phyloP scores from a whole-genome alignment of 1,140 invertebrate genomes.

The Pogonomyrmex californicus region DNA sequence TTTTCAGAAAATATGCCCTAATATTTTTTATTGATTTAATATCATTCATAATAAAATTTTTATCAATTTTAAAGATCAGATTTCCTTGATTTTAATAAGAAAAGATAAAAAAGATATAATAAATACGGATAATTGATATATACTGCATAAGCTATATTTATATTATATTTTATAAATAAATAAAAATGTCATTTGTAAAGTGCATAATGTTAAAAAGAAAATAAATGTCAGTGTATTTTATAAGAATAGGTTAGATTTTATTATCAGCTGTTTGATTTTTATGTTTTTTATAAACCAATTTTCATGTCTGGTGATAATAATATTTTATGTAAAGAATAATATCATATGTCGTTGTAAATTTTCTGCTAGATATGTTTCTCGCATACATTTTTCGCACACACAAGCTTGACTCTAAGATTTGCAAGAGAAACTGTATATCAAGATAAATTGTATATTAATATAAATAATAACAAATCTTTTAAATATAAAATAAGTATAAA shows the following conservation, averaged over 20 bases:
- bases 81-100: too few relatives aligned
- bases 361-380: neutral
- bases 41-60: neutral
- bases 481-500: neutral
- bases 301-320: conserved; percentile 17
- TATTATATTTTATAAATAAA: neutral
- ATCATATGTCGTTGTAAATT: conserved; percentile 14
- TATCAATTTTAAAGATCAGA: neutral
- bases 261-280: neutral
- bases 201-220: neutral
- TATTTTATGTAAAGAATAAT: conserved; percentile 29
- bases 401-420: conserved; percentile 7
- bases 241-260: neutral
- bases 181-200: neutral
- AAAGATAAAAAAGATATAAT: conserved; percentile 9
- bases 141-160: neutral
- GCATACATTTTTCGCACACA: too few relatives aligned
- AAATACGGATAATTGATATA: neutral
- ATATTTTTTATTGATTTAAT: conserved; percentile 14
- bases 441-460: neutral
- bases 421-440: neutral
- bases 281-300: conserved; percentile 5
- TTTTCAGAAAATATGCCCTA: neutral
- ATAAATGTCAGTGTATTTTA: conserved; percentile 1
- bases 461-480: neutral